phyloP scores from a whole-genome alignment of 2,888 invertebrate species.

The Galerucella pusilla region DNA sequence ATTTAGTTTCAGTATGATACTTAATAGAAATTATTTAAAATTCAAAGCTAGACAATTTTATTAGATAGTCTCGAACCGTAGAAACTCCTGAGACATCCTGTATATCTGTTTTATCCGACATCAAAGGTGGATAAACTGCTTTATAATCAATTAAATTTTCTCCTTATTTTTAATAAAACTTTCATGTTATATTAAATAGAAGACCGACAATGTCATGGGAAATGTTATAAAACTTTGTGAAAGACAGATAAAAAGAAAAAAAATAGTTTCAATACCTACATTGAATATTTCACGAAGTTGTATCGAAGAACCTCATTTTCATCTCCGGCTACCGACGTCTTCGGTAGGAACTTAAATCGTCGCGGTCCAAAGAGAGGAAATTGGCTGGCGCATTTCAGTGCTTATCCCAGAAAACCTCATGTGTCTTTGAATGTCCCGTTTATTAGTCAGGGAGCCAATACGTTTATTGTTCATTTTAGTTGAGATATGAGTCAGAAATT shows the following conservation, averaged over 20 bases:
- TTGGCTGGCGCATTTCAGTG: constrained; percentile 38
- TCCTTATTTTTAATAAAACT: background rate
- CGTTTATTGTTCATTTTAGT: background rate
- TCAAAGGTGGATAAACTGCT: too few relatives aligned
- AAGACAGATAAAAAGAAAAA: constrained; percentile 15
- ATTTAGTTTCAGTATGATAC: too few relatives aligned
- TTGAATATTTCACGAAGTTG: constrained; percentile 39
- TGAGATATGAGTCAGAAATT: too few relatives aligned
- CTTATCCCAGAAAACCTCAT: constrained; percentile 35
- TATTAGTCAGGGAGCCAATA: constrained; percentile 16
- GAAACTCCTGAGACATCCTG: too few relatives aligned
- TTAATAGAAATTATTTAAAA: too few relatives aligned
- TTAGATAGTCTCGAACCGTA: too few relatives aligned
- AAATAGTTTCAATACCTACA: background rate
- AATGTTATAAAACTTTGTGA: constrained; percentile 6
- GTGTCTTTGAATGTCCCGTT: constrained; percentile 21
- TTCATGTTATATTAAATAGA: background rate
- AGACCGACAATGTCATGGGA: background rate
- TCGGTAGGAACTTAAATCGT: constrained; percentile 40
- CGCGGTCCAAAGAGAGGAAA: constrained; percentile 44
- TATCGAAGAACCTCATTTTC: constrained; percentile 41
- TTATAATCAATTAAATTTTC: too few relatives aligned
- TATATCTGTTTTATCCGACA: too few relatives aligned
- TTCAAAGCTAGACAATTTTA: too few relatives aligned
- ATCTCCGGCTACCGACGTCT: constrained; percentile 47